These are phyloP conservation scores for Sinhomidia bicolor DNA, from an alignment of 2,888 invertebrate genomes.

Conservation along the genomic window DNA sequence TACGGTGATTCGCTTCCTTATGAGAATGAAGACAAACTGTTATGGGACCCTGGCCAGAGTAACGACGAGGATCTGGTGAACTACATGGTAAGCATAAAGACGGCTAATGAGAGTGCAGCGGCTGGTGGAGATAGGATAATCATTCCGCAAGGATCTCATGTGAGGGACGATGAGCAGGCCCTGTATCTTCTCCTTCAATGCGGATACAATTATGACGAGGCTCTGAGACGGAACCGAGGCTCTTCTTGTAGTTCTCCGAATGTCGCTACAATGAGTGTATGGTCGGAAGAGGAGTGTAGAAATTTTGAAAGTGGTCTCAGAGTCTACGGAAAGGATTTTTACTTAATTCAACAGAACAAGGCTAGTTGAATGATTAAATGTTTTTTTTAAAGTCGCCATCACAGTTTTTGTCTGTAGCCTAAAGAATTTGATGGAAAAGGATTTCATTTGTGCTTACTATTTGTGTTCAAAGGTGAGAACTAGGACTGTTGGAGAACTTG, in stretches of 20 bases:
- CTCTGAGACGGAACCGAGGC: constrained; percentile 89
- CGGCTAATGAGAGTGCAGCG: constrained; percentile 58
- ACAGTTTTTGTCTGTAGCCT: not conserved
- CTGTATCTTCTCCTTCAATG: constrained; percentile 95
- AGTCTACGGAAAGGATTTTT: constrained; percentile 97
- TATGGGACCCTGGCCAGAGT: constrained; percentile 94
- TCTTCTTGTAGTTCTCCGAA: constrained; percentile 85
- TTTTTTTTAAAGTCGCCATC: not conserved
- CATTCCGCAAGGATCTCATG: constrained; percentile 86
- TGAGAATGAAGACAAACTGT: constrained; percentile 96
- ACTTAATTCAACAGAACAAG: constrained; percentile 95
- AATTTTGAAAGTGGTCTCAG: constrained; percentile 98
- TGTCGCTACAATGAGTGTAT: constrained; percentile 90
- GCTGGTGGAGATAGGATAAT: constrained; percentile 65
- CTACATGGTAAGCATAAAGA: constrained; percentile 76
- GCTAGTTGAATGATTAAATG: constrained; percentile 82
- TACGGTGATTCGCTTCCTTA: constrained; percentile 97
- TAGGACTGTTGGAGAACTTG: constrained; percentile 96
- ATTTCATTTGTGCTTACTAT: too few species aligned
- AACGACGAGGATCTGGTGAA: constrained; percentile 85
- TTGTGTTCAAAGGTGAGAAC: constrained; percentile 88
- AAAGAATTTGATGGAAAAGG: not conserved
- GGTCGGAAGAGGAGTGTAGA: constrained; percentile 98
- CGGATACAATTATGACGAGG: constrained; percentile 97
- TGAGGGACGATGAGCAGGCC: constrained; percentile 90